Percentiles rank a stretch among this genome's conserved stretches.
Evolutionary conservation across 1,140 invertebrate species (phyloP).

Genomic region (Zaprionus africanus): DNA sequence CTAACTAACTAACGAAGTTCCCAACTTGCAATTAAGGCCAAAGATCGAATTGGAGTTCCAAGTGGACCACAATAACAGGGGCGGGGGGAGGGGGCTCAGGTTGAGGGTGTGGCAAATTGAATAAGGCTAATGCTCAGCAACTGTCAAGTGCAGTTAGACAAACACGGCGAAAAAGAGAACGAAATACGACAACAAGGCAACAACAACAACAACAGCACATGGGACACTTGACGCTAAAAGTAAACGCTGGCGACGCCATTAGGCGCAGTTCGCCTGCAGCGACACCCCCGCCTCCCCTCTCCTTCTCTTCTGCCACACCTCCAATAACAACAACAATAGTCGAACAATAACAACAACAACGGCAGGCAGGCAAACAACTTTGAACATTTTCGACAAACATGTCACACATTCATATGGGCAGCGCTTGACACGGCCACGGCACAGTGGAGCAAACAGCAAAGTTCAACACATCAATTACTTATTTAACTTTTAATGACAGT

Average conservation of each 20-base stretch:
- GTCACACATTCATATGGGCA: constrained; percentile 75
- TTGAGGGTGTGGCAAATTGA: constrained; percentile 57
- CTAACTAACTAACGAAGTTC: constrained; percentile 15
- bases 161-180: constrained; percentile 64
- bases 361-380: constrained; percentile 66
- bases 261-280: constrained; percentile 70
- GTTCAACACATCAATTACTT: too few species aligned
- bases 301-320: not conserved
- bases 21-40: constrained; percentile 65
- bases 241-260: constrained; percentile 76
- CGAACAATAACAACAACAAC: constrained; percentile 14
- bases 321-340: constrained; percentile 21
- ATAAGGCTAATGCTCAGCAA: constrained; percentile 78
- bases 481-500: too few species aligned
- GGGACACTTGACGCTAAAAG: constrained; percentile 74
- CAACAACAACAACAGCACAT: constrained; percentile 27
- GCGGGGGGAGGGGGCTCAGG: not conserved
- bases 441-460: too few species aligned
- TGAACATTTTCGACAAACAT: constrained; percentile 81
- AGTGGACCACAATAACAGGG: not conserved
- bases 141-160: constrained; percentile 81
- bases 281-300: constrained; percentile 29
- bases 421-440: constrained; percentile 33
- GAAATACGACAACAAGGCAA: constrained; percentile 25
- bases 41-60: constrained; percentile 51